Base-by-base conservation (phyloP, 2,888 invertebrate genomes). In the Julus scanicus region DNA sequence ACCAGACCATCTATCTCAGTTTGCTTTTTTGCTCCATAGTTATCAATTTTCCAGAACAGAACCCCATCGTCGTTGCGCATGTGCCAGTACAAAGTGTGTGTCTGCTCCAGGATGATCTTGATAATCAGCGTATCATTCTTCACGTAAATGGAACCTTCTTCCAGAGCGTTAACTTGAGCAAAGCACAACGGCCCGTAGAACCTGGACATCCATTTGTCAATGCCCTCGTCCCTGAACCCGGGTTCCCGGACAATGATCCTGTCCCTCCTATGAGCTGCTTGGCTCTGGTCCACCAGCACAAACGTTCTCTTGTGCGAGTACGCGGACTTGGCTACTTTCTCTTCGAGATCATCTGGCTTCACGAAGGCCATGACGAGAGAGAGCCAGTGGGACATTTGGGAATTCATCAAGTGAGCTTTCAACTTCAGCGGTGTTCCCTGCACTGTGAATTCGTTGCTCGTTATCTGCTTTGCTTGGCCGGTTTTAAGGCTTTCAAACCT, bases 81-180 rank as follows among this genome's bases (percentile, higher is more conserved):
- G 29, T 1, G 15, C 9, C 49, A 11, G 29, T 44, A 44, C 11
- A 85, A 6, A 1, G 29, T 8, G 8, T n/a, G 20, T 0, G 1
- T 20, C 2, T 40, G 85, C 49, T 85, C 85, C n/a, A 85, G n/a
- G n/a, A 85, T 5, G n/a, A 85, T 44, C 44, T 85, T 85, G 85
- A 85, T 44, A 1, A 85, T 44, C n/a, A 85, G 9, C 11, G 44
- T 11, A 17, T 85, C 85, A 6, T 85, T 44, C 11, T 44, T 85
- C 8, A 49, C 49, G 44, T 85, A 85, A 39, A 48, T 40, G 40
- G 40, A 40, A 2, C 48, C 48, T 40, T 84, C 48, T n/a, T 40
- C 17, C 17, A 85, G n/a, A 8, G 11, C 44, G 17, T 85, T 44
- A 8, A 44, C n/a, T 39, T 40, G 85, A 8, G 44, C 20, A n/a